These are phyloP conservation scores for Holocentrus rufus DNA, from an alignment of 2,797 vertebrate genomes.

Conservation along the genomic window DNA sequence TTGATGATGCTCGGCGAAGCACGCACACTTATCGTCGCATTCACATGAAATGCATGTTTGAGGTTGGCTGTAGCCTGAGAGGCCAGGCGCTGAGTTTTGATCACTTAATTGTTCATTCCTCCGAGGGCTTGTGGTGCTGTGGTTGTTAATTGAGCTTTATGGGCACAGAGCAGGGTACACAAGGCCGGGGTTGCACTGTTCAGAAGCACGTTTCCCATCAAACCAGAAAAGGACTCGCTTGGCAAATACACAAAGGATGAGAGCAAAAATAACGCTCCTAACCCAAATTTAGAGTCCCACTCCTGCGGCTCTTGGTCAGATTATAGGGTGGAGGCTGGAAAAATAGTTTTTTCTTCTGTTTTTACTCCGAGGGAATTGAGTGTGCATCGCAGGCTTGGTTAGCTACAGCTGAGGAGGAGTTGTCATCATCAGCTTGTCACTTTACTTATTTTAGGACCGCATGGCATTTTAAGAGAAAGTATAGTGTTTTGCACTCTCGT, in stretches of 20 bases:
- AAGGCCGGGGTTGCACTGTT: slow-evolving; percentile 50
- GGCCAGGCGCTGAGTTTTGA: slow-evolving; percentile 33
- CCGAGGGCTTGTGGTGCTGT: slow-evolving; percentile 21
- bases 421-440: slow-evolving; percentile 40
- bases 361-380: slow-evolving; percentile 56
- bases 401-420: slow-evolving; percentile 42
- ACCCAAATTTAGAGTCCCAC: slow-evolving; percentile 71
- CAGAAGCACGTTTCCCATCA: slow-evolving; percentile 52
- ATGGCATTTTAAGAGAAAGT: slow-evolving; percentile 31
- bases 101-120: slow-evolving; percentile 53
- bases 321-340: slow-evolving; percentile 74
- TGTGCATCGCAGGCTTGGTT: slow-evolving; percentile 46
- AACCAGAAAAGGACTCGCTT: slow-evolving; percentile 56
- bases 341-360: slow-evolving; percentile 41
- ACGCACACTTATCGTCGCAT: slow-evolving; percentile 31
- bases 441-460: slow-evolving; percentile 52
- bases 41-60: slow-evolving; percentile 42
- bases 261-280: slow-evolving; percentile 76
- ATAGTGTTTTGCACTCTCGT: slow-evolving; percentile 30
- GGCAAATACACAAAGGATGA: slow-evolving; percentile 74
- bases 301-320: slow-evolving; percentile 70
- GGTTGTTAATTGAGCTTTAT: slow-evolving; percentile 57
- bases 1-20: slow-evolving; percentile 25
- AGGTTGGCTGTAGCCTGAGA: slow-evolving; percentile 36
- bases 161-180: slow-evolving; percentile 50